Conservation (phyloP, 2,888 invertebrate species). For the Leptopterna dolabrata region DNA sequence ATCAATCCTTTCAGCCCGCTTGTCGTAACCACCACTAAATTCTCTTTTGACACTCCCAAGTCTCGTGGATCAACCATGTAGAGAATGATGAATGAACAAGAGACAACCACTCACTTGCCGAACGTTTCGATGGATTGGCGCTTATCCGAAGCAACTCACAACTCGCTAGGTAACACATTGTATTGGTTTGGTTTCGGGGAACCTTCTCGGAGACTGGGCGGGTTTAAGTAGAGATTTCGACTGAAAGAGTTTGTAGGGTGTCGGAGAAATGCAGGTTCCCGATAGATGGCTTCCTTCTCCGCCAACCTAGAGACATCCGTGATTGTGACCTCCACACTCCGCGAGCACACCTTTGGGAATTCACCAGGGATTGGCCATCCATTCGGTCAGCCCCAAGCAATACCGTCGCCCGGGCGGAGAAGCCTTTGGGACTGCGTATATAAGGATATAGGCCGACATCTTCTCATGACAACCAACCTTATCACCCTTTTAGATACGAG, state of each 20-base stretch:
- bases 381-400: conserved; percentile 16
- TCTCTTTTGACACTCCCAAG: no score
- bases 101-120: no score
- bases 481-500: conserved; percentile 15
- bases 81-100: no score
- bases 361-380: conserved; percentile 27
- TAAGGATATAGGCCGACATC: background rate
- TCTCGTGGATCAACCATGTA: no score
- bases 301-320: background rate
- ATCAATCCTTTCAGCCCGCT: no score
- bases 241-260: background rate
- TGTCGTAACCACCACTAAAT: no score
- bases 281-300: background rate
- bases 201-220: background rate
- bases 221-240: background rate
- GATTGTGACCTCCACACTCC: background rate
- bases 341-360: conserved; percentile 20
- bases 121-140: background rate
- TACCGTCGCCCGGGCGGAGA: background rate
- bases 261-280: background rate
- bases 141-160: background rate
- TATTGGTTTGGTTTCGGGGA: background rate
- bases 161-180: background rate
- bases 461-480: conserved; percentile 21
- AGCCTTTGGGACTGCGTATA: background rate